Conservation (phyloP, 2,888 invertebrate genomes). For the Agriopis leucophaearia region DNA sequence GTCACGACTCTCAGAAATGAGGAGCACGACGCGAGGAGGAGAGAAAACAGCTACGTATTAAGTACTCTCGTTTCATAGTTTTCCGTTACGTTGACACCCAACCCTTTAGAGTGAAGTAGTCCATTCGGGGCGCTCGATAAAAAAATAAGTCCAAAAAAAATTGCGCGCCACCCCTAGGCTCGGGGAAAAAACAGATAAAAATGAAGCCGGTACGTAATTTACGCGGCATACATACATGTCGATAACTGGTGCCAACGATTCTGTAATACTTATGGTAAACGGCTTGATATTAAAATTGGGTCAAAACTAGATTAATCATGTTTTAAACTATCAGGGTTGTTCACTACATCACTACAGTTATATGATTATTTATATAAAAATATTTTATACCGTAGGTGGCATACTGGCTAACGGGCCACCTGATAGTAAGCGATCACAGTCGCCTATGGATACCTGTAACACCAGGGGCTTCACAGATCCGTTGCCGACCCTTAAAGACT, state of each 20-base stretch:
- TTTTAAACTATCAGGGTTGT: no score
- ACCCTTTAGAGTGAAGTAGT: slow-evolving; percentile 70
- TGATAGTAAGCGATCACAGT: no score
- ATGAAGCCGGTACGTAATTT: slow-evolving; percentile 81
- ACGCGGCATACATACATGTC: slow-evolving; percentile 79
- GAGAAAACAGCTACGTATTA: neutral
- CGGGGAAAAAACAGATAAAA: slow-evolving; percentile 78
- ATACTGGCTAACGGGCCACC: no score
- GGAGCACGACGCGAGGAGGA: no score
- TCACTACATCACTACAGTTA: no score
- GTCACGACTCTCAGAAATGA: no score
- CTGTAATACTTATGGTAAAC: slow-evolving; percentile 35
- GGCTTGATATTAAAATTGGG: neutral
- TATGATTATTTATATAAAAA: no score
- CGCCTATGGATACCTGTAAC: no score
- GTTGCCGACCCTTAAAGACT: no score
- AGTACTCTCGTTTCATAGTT: slow-evolving; percentile 39
- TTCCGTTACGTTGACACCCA: slow-evolving; percentile 70
- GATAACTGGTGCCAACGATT: slow-evolving; percentile 65
- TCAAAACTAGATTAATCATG: no score
- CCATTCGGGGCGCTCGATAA: slow-evolving; percentile 68
- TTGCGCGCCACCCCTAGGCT: slow-evolving; percentile 80
- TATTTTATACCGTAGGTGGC: no score
- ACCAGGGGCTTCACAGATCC: no score
- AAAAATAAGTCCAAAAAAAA: slow-evolving; percentile 74